Evolutionary conservation across 2,797 vertebrate species (phyloP), one percentile per base, ranked within the genome.

Genomic region (Eulemur coronatus): DNA sequence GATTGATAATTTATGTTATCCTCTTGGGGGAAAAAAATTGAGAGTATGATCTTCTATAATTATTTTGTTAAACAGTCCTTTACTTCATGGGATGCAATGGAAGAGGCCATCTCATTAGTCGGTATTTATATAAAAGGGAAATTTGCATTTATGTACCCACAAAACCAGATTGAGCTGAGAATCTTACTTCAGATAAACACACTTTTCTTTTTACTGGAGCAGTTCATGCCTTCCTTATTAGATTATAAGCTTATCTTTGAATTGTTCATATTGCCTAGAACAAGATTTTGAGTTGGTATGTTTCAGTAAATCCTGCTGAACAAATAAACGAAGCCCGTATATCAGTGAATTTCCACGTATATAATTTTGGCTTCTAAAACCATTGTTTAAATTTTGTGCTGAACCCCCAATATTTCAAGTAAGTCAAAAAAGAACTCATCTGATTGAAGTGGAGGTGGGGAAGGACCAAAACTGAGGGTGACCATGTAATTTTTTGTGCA

Each of bases 211-310:
- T 70, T 48, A 57, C 18, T 20, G 3, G 41, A 38, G 72, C 18
- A 48, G 22, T 61, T 48, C 78, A 30, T 86, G 59, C 22, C n/a
- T 87, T 90, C 93, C 43, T 61, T 93, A 69, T 57, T 76, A 86
- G 86, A 76, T 94, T 91, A n/a, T n/a, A 92, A 75, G 8, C 72
- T 95, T 94, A 55, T 85, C 38, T 80, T 65, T 89, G 67, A 91
- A 52, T 94, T 91, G 30, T 4, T 94, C 28, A 63, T 72, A 55
- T 67, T 70, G 33, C 18, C 28, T 72, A 78, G 59, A 80, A 76
- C 6, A 72, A 92, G 50, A 85, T 88, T 96, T 95, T 55, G 43
- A 87, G 35, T 86, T 84, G 59, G 13, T 50, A 24, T 26, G 5
- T 89, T 89, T 97, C 65, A 57, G 26, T 30, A 73, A 96, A 96